Conservation (phyloP, 2,888 invertebrate genomes). For the Clostera curtula region DNA sequence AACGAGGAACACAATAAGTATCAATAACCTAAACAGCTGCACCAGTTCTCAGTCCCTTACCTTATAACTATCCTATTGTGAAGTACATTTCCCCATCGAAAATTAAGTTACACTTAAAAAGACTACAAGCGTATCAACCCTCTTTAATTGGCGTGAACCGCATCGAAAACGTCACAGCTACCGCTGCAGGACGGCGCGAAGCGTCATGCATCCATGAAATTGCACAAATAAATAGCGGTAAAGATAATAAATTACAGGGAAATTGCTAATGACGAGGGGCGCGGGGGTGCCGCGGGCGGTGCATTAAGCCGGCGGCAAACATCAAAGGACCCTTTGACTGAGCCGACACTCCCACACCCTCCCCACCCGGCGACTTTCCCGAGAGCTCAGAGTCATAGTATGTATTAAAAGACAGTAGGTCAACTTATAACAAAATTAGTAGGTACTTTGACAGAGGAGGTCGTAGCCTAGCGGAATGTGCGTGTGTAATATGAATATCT, state of each 20-base stretch:
- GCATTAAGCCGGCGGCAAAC: conserved; percentile 75
- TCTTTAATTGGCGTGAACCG: conserved; percentile 14
- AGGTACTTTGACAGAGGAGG: no score
- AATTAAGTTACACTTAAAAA: background rate
- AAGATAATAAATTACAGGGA: conserved; percentile 74
- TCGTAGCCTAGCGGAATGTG: no score
- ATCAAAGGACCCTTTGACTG: conserved; percentile 74
- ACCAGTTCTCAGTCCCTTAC: no score
- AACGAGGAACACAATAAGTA: no score
- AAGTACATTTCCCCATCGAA: background rate
- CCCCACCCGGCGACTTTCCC: conserved; percentile 33
- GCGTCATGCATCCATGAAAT: conserved; percentile 55
- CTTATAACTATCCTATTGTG: no score
- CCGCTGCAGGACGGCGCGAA: conserved; percentile 40
- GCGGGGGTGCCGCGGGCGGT: conserved; percentile 66
- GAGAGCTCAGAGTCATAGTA: conserved; percentile 24
- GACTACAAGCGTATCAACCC: conserved; percentile 1
- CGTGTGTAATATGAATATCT: no score
- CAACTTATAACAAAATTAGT: no score
- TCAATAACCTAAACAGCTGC: no score
- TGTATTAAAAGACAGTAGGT: conserved; percentile 24
- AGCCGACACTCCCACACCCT: conserved; percentile 68
- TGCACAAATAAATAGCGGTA: conserved; percentile 71
- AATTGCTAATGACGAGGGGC: conserved; percentile 73
- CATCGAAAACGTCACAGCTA: conserved; percentile 13